Evolutionary conservation across 1,140 invertebrate genomes (phyloP), one percentile per base, ranked within the genome.

Genomic region (Drosophila nigromelanica): DNA sequence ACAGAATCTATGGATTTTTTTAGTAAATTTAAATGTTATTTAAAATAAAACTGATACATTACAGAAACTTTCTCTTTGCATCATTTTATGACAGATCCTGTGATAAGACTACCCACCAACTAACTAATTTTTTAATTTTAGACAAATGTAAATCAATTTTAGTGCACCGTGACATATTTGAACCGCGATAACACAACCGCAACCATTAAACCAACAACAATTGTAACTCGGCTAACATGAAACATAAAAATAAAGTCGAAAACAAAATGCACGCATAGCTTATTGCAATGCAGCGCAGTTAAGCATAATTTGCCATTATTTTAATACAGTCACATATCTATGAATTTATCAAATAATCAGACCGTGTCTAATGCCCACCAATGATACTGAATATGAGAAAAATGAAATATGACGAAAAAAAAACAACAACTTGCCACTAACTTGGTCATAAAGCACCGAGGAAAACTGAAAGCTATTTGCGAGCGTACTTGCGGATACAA

Each of bases 291-390:
- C 67, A 56, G 12, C n/a, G n/a, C 62, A 68, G 43, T 73, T 62
- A 35, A 64, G 58, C 69, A 73, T 81, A 77, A 81, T 77, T 82
- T 68, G 60, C 77, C 52, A 77, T 77, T 77, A 86, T 73, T 67
- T 80, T 80, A 86, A 85, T 80, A 47, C 77, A 78, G 71, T 78
- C 74, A 71, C 81, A 70, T 83, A 83, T 83, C 77, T 86, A 62
- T 87, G 74, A 72, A 78, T 85, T 85, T 85, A 85, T 86, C 78
- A 81, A 77, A 52, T 78, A 86, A 86, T 87, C 81, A 86, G 81
- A 86, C 78, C 81, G 81, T 82, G 63, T 76, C 81, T 86, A 86
- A 86, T 86, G 68, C 74, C 47, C 43, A 67, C 58, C 82, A 86
- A 87, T 85, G 81, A 85, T 85, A 85, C 77, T 71, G 39, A 56